Percentiles rank a stretch among this genome's conserved stretches.
Evolutionary conservation across 2,113 vertebrate genomes (phyloP).

Genomic region (Cyphomyrus plagiostoma): DNA sequence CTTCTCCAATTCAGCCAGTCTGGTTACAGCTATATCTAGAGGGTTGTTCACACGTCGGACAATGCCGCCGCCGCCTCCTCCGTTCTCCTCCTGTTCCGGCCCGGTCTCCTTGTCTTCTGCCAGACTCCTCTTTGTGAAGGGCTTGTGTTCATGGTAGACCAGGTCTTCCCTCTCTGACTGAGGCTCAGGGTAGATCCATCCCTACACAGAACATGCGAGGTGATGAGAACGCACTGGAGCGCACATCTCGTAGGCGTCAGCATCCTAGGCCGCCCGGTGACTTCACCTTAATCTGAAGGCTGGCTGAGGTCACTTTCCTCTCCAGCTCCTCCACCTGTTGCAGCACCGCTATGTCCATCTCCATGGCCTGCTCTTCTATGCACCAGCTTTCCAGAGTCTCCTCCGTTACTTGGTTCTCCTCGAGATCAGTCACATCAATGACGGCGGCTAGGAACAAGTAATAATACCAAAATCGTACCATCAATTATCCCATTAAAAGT

Average conservation of each 20-base stretch:
- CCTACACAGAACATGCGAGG: slow-evolving; percentile 52
- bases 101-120: slow-evolving; percentile 61
- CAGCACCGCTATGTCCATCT: slow-evolving; percentile 78
- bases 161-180: slow-evolving; percentile 82
- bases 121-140: slow-evolving; percentile 63
- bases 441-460: slow-evolving; percentile 54
- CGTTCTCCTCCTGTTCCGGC: slow-evolving; percentile 59
- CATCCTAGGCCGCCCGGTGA: neutral
- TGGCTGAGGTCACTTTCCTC: slow-evolving; percentile 80
- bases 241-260: neutral
- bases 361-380: slow-evolving; percentile 87
- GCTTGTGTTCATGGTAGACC: slow-evolving; percentile 84
- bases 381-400: slow-evolving; percentile 82
- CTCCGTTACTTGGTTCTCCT: slow-evolving; percentile 71
- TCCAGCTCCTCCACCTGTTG: slow-evolving; percentile 89
- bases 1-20: slow-evolving; percentile 83
- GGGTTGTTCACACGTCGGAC: slow-evolving; percentile 79
- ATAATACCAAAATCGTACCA: neutral
- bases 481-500: neutral
- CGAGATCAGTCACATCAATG: slow-evolving; percentile 72
- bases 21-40: slow-evolving; percentile 87
- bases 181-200: slow-evolving; percentile 77
- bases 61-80: slow-evolving; percentile 57
- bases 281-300: slow-evolving; percentile 86
- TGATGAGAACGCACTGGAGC: neutral